Conservation (phyloP, 1,140 invertebrate species). For the Vollenhovia emeryi region DNA sequence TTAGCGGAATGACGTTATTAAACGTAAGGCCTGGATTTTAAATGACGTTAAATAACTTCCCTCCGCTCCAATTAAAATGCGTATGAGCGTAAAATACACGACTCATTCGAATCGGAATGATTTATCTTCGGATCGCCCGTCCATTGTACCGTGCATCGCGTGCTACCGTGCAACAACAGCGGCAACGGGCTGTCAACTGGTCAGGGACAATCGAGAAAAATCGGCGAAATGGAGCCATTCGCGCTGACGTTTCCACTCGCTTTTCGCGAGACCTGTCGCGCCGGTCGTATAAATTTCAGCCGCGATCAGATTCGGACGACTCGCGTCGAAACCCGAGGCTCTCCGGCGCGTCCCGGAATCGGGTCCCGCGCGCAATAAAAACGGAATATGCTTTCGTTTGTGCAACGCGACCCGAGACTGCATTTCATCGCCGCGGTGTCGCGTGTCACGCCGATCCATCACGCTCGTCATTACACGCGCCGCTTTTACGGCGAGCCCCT, state of each 20-base stretch:
- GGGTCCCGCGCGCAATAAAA: constrained; percentile 44
- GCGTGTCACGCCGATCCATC: constrained; percentile 29
- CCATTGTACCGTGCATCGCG: neutral
- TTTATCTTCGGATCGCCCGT: constrained; percentile 2
- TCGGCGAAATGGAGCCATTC: constrained; percentile 15
- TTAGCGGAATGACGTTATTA: neutral
- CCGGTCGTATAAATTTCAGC: constrained; percentile 39
- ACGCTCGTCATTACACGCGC: constrained; percentile 6
- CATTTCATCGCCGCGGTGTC: constrained; percentile 43
- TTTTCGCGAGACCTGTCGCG: constrained; percentile 15
- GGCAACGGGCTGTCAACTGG: neutral
- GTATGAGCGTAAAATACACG: neutral
- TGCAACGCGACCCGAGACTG: constrained; percentile 8
- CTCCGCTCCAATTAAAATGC: neutral
- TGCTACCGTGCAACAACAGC: neutral
- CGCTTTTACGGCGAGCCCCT: neutral
- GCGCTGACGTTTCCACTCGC: constrained; percentile 16
- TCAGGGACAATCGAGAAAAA: constrained; percentile 30
- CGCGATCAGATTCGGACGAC: constrained; percentile 42
- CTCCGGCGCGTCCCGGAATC: neutral
- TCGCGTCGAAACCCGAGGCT: constrained; percentile 38
- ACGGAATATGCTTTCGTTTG: constrained; percentile 57
- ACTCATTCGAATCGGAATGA: neutral
- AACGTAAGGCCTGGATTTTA: constrained; percentile 10
- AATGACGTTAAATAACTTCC: neutral